These are phyloP conservation scores for Hipparchia semele DNA, from an alignment of 2,888 invertebrate genomes.

Conservation along the genomic window DNA sequence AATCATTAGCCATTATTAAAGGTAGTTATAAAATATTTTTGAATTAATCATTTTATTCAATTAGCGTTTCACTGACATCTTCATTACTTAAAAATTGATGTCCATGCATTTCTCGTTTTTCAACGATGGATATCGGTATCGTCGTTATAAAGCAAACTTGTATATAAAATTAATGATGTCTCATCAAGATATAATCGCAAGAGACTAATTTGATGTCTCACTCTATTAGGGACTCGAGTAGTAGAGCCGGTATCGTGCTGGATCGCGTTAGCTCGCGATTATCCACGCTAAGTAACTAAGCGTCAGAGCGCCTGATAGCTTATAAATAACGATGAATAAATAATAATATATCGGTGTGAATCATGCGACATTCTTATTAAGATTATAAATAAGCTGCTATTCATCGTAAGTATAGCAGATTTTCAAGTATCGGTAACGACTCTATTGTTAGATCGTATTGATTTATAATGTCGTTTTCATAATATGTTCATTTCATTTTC, in stretches of 20 bases:
- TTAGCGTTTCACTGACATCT: neutral
- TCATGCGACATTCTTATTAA: conserved; percentile 22
- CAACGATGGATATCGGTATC: neutral
- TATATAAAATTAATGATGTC: conserved; percentile 14
- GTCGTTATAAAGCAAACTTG: conserved; percentile 8
- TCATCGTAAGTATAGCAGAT: neutral
- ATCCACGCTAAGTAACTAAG: conserved; percentile 69
- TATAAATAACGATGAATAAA: conserved; percentile 44
- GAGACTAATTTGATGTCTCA: conserved; percentile 20
- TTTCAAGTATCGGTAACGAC: neutral
- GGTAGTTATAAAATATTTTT: neutral
- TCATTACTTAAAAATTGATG: neutral
- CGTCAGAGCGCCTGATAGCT: conserved; percentile 47
- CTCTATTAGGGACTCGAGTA: conserved; percentile 14
- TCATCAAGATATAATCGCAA: conserved; percentile 14
- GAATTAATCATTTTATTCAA: neutral
- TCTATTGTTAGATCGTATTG: conserved; percentile 1
- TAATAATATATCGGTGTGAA: conserved; percentile 24
- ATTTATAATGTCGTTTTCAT: neutral
- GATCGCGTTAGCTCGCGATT: conserved; percentile 63
- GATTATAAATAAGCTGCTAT: conserved; percentile 11
- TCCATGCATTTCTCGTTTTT: neutral
- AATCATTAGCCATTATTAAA: neutral
- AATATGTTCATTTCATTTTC: too few species aligned
- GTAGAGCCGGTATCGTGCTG: conserved; percentile 49